Evolutionary conservation across 2,888 invertebrate species (phyloP), one percentile per base, ranked within the genome.

Genomic region (Margaritifera margaritifera): DNA sequence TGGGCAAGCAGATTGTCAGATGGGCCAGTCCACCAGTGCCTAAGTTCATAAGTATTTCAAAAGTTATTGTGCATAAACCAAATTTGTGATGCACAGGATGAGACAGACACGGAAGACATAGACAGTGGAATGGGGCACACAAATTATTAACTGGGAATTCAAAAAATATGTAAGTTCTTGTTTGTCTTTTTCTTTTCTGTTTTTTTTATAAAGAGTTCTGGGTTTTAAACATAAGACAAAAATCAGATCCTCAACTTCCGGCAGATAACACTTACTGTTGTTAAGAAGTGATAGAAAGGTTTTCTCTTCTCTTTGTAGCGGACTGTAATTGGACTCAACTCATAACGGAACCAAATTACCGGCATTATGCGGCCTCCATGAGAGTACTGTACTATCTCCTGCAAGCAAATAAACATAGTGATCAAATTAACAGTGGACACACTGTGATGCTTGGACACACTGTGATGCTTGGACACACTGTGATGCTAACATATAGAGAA

Each of bases 291-390:
- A 84, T 92, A 92, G 70, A 92, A 87, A 4, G 92, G 92, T 79
- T 91, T 91, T 51, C 91, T 83, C 71, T 87, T 90, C 78, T 91
- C 91, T 11, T 89, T 90, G 84, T 92, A 92, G 72, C 90, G 89
- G 3, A 92, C 92, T n/a, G 92, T 92, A 57, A 92, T 91, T 2
- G 92, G 92, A 73, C 90, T 92, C 60, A 92, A 84, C 79, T 92
- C 92, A 84, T 92, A 92, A 54, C 91, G 88, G 84, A 92, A 92
- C 92, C 92, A 92, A 56, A 92, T 90, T 4, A 92, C 92, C 55
- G 92, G 92, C 71, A 91, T 89, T 19, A 90, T 87, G 55, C 89
- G 84, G 11, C 89, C 90, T n/a, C 83, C 83, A 72, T 90, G 89
- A 31, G 89, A 87, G 72, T 88, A 87, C 65, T 90, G 88, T 15